Conservation (phyloP, 2,888 invertebrate genomes). For the Pyrrhosoma nymphula region DNA sequence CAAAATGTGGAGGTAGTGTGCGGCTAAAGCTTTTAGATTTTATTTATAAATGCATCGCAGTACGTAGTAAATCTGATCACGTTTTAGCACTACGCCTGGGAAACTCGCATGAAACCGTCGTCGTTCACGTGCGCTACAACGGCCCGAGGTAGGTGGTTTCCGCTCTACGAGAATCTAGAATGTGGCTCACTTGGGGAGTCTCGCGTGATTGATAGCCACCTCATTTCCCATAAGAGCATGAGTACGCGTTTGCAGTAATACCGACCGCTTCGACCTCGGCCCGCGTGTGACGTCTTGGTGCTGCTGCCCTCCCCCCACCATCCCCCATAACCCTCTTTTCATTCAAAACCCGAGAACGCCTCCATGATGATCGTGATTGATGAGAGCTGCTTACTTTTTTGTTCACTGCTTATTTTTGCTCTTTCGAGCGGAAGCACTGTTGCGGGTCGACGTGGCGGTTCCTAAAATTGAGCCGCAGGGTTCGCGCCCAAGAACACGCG, state of each 20-base stretch:
- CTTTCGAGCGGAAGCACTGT: background rate
- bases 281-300: background rate
- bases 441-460: background rate
- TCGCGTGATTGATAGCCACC: conserved; percentile 19
- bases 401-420: background rate
- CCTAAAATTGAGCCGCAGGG: background rate
- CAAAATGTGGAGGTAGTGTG: background rate
- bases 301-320: background rate
- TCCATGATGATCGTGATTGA: background rate
- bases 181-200: background rate
- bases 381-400: background rate
- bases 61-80: background rate
- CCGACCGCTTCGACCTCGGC: background rate
- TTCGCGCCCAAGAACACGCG: background rate
- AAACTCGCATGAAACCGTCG: background rate
- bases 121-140: background rate
- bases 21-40: background rate
- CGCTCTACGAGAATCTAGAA: background rate
- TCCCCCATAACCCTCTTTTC: background rate
- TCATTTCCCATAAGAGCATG: background rate
- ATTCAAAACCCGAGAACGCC: background rate
- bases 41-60: background rate
- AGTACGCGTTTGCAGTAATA: background rate
- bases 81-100: background rate
- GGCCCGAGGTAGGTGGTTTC: background rate